These are phyloP conservation scores for Alexandromys fortis DNA, from an alignment of 2,113 vertebrate species.

Conservation along the genomic window DNA sequence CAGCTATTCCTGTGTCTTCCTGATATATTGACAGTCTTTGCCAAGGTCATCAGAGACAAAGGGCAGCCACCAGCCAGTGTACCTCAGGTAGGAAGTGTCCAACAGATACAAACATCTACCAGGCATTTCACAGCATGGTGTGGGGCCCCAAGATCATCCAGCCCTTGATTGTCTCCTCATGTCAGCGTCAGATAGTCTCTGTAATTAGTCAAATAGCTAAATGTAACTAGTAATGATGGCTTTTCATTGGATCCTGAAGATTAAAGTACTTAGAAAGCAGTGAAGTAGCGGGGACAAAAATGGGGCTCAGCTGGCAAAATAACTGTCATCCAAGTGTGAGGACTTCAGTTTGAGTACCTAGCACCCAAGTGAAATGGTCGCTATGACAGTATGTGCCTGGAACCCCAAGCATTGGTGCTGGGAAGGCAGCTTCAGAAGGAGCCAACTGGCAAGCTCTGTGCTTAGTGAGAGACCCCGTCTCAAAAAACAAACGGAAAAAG, in stretches of 20 bases:
- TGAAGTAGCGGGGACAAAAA: neutral
- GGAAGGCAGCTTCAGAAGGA: neutral
- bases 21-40: neutral
- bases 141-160: neutral
- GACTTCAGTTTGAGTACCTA: neutral
- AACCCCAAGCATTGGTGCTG: neutral
- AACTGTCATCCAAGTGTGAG: neutral
- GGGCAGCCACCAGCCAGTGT: neutral
- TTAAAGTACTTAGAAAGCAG: neutral
- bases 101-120: neutral
- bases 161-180: neutral
- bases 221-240: neutral
- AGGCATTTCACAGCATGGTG: neutral
- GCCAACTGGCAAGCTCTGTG: neutral
- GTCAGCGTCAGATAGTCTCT: neutral
- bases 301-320: neutral
- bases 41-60: constrained; percentile 13
- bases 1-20: constrained; percentile 61
- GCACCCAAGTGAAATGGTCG: neutral
- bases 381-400: neutral
- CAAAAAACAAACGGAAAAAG: neutral
- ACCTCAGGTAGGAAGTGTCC: neutral
- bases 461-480: neutral
- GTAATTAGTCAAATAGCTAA: neutral
- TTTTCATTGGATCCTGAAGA: neutral